A percentile compares a stretch with the other conserved stretches of the same genome.
Conservation (phyloP, 2,113 vertebrate genomes). For the Crotalus horridus region DNA sequence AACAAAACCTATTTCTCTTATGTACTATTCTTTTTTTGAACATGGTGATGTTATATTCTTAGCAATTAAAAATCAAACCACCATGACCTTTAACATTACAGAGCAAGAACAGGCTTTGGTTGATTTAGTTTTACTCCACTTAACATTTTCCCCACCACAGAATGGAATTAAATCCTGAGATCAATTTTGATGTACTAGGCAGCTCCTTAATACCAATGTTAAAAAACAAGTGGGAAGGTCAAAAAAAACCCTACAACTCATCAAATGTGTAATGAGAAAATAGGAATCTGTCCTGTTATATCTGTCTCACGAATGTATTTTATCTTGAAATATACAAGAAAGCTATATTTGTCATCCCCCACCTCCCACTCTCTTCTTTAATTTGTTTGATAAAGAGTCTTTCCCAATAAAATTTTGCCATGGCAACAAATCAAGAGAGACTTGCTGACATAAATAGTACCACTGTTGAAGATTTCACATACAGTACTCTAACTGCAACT, state of each 20-base stretch:
- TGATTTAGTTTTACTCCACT: conserved; percentile 1
- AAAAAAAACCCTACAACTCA: conserved; percentile 28
- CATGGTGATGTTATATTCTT: neutral
- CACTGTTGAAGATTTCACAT: neutral
- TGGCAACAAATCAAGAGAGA: conserved; percentile 23
- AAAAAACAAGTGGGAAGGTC: conserved; percentile 34
- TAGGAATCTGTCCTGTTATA: neutral
- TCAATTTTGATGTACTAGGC: conserved; percentile 15
- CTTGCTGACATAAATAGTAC: accelerated
- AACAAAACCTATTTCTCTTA: neutral
- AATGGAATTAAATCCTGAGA: conserved; percentile 18
- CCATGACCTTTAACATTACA: neutral
- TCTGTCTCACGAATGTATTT: conserved; percentile 32
- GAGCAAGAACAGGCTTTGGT: conserved; percentile 4
- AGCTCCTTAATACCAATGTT: neutral
- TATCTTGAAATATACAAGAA: conserved; percentile 29
- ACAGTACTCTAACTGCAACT: neutral
- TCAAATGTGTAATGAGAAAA: conserved; percentile 3
- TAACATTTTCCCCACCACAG: neutral
- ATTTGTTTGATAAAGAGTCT: conserved; percentile 7
- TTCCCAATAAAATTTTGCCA: conserved; percentile 14
- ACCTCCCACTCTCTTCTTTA: conserved; percentile 4
- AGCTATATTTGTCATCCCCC: neutral
- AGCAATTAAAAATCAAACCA: neutral
- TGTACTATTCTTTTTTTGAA: neutral